Evolutionary conservation across 1,140 invertebrate species (phyloP).

Genomic region (Drosophila mauritiana): DNA sequence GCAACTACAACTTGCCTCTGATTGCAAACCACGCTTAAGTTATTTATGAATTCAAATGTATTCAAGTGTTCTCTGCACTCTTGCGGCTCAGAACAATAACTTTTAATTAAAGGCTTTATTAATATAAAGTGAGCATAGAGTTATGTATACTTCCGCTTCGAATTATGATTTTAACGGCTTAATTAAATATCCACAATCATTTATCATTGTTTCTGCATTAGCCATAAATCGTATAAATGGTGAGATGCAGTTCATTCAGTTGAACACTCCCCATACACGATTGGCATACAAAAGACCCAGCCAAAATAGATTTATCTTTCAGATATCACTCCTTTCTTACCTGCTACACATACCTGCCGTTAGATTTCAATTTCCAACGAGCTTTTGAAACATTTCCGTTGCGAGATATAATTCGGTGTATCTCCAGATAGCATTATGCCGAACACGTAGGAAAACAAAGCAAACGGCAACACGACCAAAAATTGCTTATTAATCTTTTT

Average conservation of each 20-base stretch:
- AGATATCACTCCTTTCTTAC: constrained; percentile 3
- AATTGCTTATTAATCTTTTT: constrained; percentile 79
- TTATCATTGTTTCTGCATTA: constrained; percentile 32
- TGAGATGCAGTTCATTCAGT: constrained; percentile 38
- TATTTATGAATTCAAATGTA: constrained; percentile 3
- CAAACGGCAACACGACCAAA: constrained; percentile 17
- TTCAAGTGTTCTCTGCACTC: background rate
- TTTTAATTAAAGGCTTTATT: constrained; percentile 11
- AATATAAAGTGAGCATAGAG: background rate
- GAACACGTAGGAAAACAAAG: constrained; percentile 53
- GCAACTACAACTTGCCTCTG: background rate
- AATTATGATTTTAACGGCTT: background rate
- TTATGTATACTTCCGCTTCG: constrained; percentile 22
- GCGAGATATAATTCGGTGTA: constrained; percentile 32
- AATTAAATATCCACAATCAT: constrained; percentile 16
- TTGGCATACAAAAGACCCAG: constrained; percentile 1
- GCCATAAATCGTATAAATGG: constrained; percentile 28
- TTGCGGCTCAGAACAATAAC: constrained; percentile 6
- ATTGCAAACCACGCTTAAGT: background rate
- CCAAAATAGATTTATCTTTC: constrained; percentile 13
- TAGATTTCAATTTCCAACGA: constrained; percentile 48
- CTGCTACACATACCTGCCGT: constrained; percentile 26
- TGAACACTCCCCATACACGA: constrained; percentile 18
- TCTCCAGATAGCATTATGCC: constrained; percentile 58
- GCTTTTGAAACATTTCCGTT: constrained; percentile 71